Percentiles rank a stretch among this genome's conserved stretches.
Evolutionary conservation across 2,113 vertebrate genomes (phyloP).

Genomic region (Corvus hawaiiensis): DNA sequence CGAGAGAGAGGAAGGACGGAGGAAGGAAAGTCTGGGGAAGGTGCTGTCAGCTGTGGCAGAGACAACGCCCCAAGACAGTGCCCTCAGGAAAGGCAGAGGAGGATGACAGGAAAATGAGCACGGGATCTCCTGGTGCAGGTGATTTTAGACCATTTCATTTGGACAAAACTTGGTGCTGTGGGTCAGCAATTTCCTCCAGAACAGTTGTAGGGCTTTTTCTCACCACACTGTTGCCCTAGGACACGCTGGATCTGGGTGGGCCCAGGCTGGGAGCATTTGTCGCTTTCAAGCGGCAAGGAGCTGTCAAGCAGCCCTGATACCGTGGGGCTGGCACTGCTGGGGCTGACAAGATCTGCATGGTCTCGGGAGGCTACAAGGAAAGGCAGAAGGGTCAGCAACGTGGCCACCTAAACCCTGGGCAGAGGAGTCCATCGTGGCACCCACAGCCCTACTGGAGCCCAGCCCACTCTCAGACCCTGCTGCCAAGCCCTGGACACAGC

Average conservation of each 20-base stretch:
- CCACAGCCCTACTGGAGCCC: neutral
- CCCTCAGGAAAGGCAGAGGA: neutral
- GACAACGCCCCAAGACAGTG: neutral
- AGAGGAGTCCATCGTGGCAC: neutral
- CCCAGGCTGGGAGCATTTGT: too few species aligned
- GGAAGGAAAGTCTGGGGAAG: neutral
- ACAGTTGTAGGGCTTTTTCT: neutral
- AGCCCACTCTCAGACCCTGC: neutral
- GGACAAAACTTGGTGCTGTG: neutral
- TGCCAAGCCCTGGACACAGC: neutral
- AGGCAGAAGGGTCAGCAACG: too few species aligned
- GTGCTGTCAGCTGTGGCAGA: neutral
- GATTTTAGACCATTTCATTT: neutral
- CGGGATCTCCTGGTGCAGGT: neutral
- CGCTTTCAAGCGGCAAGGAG: neutral
- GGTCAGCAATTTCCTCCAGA: too few species aligned
- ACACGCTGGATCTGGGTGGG: fast-evolving
- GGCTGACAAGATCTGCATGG: fast-evolving
- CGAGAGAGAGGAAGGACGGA: neutral
- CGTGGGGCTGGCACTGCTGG: too few species aligned
- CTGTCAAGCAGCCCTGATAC: neutral
- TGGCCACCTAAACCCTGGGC: neutral
- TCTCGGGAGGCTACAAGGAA: neutral
- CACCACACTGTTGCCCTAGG: too few species aligned
- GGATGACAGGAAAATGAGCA: neutral